Percentiles rank a stretch among this genome's conserved stretches.
Evolutionary conservation across 2,113 vertebrate species (phyloP).

Genomic region (Alces alces): DNA sequence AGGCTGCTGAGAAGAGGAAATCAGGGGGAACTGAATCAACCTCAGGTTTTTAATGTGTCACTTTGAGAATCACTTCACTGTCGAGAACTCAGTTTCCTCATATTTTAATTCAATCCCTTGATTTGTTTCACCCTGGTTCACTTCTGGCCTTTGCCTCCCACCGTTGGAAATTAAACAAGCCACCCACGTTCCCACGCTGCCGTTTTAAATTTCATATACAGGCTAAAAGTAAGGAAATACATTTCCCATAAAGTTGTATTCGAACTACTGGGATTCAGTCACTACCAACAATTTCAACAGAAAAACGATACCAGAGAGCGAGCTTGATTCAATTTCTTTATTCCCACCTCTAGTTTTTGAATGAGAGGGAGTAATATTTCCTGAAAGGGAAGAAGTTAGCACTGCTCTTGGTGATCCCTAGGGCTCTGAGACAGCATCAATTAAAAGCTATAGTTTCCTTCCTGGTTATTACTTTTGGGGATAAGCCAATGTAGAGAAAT

Average conservation of each 20-base stretch:
- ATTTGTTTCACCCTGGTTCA: neutral
- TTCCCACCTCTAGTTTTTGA: neutral
- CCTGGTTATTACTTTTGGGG: neutral
- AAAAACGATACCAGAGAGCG: neutral
- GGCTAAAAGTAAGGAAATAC: neutral
- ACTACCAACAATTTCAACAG: neutral
- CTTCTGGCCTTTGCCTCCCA: neutral
- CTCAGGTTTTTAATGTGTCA: neutral
- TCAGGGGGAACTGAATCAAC: neutral
- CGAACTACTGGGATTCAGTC: neutral
- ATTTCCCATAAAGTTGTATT: neutral
- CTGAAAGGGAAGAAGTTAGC: neutral
- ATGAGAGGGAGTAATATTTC: neutral
- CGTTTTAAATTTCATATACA: neutral
- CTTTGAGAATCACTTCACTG: neutral
- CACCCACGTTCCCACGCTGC: rapidly evolving
- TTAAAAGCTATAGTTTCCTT: neutral
- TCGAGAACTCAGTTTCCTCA: neutral
- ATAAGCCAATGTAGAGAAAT: neutral
- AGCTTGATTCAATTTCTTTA: neutral
- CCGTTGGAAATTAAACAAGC: neutral
- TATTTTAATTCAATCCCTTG: neutral
- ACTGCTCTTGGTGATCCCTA: neutral
- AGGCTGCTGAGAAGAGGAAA: neutral
- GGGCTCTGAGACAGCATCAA: neutral